Evolutionary conservation across 2,888 invertebrate genomes (phyloP), one percentile per base, ranked within the genome.

Genomic region (Campoplex nolae): DNA sequence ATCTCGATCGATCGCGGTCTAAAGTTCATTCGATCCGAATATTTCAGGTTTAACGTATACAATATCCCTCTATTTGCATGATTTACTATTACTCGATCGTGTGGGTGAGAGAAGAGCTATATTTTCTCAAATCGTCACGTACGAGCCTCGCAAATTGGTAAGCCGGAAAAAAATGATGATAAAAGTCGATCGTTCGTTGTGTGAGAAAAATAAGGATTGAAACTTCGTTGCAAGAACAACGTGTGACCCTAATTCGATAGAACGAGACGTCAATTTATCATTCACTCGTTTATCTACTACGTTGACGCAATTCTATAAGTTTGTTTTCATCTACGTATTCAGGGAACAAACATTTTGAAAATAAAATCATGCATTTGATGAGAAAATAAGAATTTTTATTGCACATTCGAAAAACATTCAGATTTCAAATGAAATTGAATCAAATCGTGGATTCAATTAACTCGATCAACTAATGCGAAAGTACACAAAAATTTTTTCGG

Each of bases 211-310:
- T 48, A 32, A 42, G 9, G 28, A 51, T 51, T 32, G 18, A 51
- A 51, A 51, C 51, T 71, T 32, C 18, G 35, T 42, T 42, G 42
- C 38, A 8, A 18, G n/a, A 38, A 42, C 42, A 6, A 65, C 71
- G 54, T 74, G 74, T 74, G 74, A 74, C 74, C 74, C 56, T 74
- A 74, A 74, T 74, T 74, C 74, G 56, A 54, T 32, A 38, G 51
- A 56, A 54, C 62, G 76, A 51, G 74, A 74, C 74, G 74, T 23
- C 74, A 35, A 74, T 74, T 56, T 35, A 56, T 74, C 56, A 74
- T 54, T n/a, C 8, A 73, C 35, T 38, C 51, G n/a, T 54, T 38
- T 32, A 32, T 16, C 62, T 32, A 6, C 38, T 23, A 16, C 16
- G 16, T 32, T 32, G 32, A 32, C 32, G 32, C 62, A 6, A 62